Conservation (phyloP, 2,113 vertebrate genomes). For the Aphyosemion australe region DNA sequence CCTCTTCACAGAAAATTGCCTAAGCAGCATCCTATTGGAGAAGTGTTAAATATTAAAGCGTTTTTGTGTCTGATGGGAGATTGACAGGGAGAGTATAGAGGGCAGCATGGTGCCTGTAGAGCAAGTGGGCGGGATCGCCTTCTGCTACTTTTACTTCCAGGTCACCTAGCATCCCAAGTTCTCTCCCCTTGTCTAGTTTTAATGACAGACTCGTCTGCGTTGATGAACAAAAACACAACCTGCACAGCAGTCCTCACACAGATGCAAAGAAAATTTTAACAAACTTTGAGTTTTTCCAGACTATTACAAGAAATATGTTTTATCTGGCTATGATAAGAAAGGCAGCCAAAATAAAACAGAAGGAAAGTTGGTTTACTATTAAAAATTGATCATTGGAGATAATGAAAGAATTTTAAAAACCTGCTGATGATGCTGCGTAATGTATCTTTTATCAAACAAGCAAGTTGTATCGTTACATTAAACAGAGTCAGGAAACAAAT, state of each 20-base stretch:
- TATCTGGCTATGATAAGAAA: not conserved
- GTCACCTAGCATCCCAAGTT: slow-evolving; percentile 64
- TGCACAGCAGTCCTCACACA: not conserved
- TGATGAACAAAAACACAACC: not conserved
- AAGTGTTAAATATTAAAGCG: slow-evolving; percentile 38
- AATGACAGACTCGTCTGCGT: slow-evolving; percentile 8
- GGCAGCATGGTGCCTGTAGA: slow-evolving; percentile 50
- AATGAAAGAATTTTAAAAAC: too few relatives aligned
- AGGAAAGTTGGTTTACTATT: too few relatives aligned
- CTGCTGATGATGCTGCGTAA: too few relatives aligned
- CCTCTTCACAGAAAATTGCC: slow-evolving; percentile 11
- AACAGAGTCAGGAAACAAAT: too few relatives aligned
- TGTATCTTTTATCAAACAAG: too few relatives aligned
- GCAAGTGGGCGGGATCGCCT: slow-evolving; percentile 70
- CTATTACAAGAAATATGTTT: not conserved
- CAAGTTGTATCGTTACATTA: too few relatives aligned
- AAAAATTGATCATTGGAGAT: too few relatives aligned
- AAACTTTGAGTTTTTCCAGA: not conserved
- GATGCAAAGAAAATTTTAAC: not conserved
- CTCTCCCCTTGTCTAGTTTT: slow-evolving; percentile 3
- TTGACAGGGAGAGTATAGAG: slow-evolving; percentile 36
- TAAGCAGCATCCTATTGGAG: slow-evolving; percentile 28
- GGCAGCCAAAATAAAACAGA: not conserved
- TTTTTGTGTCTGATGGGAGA: slow-evolving; percentile 30
- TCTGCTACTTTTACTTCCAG: slow-evolving; percentile 79